Base-by-base conservation (phyloP, 2,888 invertebrate genomes). In the Unio delphinus region DNA sequence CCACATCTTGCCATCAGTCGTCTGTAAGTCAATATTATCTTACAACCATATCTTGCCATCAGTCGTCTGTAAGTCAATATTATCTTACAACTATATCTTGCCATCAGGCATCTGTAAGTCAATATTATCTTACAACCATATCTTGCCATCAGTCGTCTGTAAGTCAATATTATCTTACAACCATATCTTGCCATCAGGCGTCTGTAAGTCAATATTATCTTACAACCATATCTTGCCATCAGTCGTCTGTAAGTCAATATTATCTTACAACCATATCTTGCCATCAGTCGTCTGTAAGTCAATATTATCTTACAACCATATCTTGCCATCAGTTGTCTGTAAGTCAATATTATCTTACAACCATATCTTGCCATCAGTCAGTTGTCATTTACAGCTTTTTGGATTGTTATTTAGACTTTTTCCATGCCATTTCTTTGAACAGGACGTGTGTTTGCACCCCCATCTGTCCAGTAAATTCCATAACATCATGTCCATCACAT, bases 101-200 rank as follows among this genome's bases (percentile, higher is more conserved):
- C 45, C 34, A 92, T 83, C 92, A 92, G 87, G 92, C 91, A 8
- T 92, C 91, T 64, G 92, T 92, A 75, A 90, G 92, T 86, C 55
- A 28, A 54, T 18, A 26, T 26, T 34, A 56, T 26, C 20, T 55
- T 45, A 23, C 23, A 28, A 4, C 6, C n/a, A 61, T n/a, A 55
- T 68, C 59, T 45, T 57, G 11, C 45, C 34, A 92, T 83, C 92
- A 92, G 87, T 92, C 91, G 8, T 92, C 91, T 64, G 92, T 92
- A 75, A 90, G 92, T 86, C 55, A 28, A 54, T 18, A 26, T 26
- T 34, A 56, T 26, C 20, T 55, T 45, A 23, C 23, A 28, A 4
- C 6, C n/a, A 61, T n/a, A 55, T 68, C 59, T 45, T 57, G 11
- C 45, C 34, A 92, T 83, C 92, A 92, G 87, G 92, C 91, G 8